Evolutionary conservation across 2,888 invertebrate genomes (phyloP).

Genomic region (Punctoribates punctum): DNA sequence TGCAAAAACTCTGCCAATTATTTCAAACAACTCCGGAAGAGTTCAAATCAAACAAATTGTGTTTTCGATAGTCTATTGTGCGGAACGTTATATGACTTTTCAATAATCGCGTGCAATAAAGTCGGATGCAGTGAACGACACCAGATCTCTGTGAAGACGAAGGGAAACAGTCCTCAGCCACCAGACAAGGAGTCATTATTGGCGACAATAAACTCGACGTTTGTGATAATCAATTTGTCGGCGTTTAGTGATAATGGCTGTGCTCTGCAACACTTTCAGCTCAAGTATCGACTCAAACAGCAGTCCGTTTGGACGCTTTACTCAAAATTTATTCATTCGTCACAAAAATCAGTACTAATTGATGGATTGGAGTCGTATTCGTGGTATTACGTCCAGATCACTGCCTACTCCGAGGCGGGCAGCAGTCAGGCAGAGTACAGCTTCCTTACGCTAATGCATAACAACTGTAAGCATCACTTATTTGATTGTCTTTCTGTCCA

Average conservation of each 20-base stretch:
- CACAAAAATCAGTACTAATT: conserved; percentile 22
- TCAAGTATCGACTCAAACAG: conserved; percentile 8
- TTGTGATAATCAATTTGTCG: conserved; percentile 28
- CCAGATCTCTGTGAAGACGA: conserved; percentile 16
- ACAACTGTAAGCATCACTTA: not conserved
- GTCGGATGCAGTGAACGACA: conserved; percentile 14
- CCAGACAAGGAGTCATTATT: conserved; percentile 30
- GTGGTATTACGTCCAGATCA: conserved; percentile 27
- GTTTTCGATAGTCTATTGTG: conserved; percentile 32
- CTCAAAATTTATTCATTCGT: conserved; percentile 17
- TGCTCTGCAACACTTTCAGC: conserved; percentile 18
- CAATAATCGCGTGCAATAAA: conserved; percentile 29
- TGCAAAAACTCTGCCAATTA: conserved; percentile 3
- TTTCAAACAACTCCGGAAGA: not conserved
- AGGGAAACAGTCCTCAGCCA: conserved; percentile 21
- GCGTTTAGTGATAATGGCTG: conserved; percentile 32
- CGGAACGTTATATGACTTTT: conserved; percentile 22
- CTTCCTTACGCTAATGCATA: conserved; percentile 39
- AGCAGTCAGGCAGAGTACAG: conserved; percentile 40
- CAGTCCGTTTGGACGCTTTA: not conserved
- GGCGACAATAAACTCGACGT: conserved; percentile 26
- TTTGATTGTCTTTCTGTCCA: not conserved
- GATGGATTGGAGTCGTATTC: conserved; percentile 26
- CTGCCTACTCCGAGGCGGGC: conserved; percentile 25
- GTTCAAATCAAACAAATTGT: not conserved